Conservation (phyloP, 1,140 invertebrate genomes). For the Pseudomyrmex gracilis region DNA sequence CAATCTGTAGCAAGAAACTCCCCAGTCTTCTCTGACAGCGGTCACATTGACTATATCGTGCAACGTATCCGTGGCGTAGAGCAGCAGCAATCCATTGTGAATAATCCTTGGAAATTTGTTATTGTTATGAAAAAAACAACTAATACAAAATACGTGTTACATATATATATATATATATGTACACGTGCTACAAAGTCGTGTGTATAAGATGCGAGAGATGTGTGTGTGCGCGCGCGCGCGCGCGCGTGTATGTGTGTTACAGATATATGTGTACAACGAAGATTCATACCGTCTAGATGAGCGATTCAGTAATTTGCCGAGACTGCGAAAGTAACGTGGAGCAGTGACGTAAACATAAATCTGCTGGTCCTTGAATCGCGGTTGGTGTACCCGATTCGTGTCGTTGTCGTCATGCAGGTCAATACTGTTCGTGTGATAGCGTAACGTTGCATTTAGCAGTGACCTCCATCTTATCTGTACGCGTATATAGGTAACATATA, state of each 20-base stretch:
- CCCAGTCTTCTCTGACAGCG: conserved; percentile 81
- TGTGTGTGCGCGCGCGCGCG: no score
- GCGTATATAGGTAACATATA: no score
- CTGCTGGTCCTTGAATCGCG: conserved; percentile 74
- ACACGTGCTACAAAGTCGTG: no score
- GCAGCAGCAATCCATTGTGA: conserved; percentile 85
- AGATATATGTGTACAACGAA: neutral
- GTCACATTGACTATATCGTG: conserved; percentile 84
- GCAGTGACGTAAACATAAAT: conserved; percentile 80
- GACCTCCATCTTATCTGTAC: conserved; percentile 81
- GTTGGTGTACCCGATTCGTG: conserved; percentile 40
- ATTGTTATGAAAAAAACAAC: neutral
- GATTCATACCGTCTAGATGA: conserved; percentile 78
- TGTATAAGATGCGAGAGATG: no score
- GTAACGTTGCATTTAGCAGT: conserved; percentile 77
- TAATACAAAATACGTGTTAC: no score
- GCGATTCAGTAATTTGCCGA: conserved; percentile 80
- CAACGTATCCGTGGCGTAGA: conserved; percentile 85
- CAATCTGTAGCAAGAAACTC: conserved; percentile 83
- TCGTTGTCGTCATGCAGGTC: conserved; percentile 70
- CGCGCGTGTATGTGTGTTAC: neutral
- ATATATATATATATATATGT: no score
- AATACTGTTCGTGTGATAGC: conserved; percentile 54
- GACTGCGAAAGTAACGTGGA: conserved; percentile 79
- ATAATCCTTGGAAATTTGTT: conserved; percentile 79